Evolutionary conservation across 2,113 vertebrate genomes (phyloP).

Genomic region (Conger conger): DNA sequence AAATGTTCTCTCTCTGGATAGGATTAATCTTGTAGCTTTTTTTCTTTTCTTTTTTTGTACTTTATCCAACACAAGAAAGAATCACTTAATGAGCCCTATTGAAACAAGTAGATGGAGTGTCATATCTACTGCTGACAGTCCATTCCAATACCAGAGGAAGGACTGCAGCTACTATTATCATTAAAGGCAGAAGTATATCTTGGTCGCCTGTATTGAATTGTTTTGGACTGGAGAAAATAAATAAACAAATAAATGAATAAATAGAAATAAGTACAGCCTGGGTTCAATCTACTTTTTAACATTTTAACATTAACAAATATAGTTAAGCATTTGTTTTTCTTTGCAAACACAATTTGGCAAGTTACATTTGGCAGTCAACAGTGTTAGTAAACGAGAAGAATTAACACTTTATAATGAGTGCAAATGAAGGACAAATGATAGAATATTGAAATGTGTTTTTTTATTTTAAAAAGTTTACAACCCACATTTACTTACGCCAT

Average conservation of each 20-base stretch:
- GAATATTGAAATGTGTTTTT: background rate
- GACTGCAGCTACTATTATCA: background rate
- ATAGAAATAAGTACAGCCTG: too few relatives aligned
- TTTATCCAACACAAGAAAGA: constrained; percentile 7
- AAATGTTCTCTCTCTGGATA: background rate
- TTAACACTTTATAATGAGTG: background rate
- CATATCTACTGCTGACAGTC: background rate
- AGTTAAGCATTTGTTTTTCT: too few relatives aligned
- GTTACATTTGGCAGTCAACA: background rate
- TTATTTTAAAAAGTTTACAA: background rate
- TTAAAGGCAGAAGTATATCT: background rate
- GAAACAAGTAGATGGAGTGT: background rate
- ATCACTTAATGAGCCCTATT: background rate
- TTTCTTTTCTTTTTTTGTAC: background rate
- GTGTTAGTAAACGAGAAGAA: background rate
- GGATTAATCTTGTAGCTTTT: background rate
- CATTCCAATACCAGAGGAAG: background rate
- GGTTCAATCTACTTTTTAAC: too few relatives aligned
- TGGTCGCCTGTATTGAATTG: background rate
- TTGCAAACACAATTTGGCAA: too few relatives aligned
- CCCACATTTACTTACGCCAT: background rate
- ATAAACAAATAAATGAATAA: too few relatives aligned
- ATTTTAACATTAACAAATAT: too few relatives aligned
- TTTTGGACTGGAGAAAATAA: background rate
- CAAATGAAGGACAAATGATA: background rate